Conservation (phyloP, 2,797 vertebrate genomes). For the Leptatherina wallacei region DNA sequence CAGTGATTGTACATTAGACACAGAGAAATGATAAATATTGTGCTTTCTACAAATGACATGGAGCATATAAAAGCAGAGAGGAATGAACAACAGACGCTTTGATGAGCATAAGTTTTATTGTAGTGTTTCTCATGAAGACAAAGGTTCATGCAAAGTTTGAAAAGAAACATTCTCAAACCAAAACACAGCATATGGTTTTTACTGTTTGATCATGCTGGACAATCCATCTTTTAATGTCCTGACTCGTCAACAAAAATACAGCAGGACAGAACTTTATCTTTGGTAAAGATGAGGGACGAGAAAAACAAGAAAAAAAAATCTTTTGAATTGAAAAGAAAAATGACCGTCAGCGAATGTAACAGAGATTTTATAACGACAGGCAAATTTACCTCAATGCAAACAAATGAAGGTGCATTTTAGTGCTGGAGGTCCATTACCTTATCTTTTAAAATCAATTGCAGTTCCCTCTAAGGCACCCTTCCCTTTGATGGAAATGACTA, state of each 20-base stretch:
- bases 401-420: constrained; percentile 64
- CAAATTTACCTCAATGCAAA: constrained; percentile 36
- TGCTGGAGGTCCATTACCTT: constrained; percentile 21
- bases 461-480: constrained; percentile 78
- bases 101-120: constrained; percentile 60
- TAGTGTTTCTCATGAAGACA: constrained; percentile 69
- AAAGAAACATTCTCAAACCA: constrained; percentile 59
- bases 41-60: no score
- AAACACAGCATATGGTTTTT: constrained; percentile 43
- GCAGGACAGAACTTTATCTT: constrained; percentile 57
- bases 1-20: no score
- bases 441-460: constrained; percentile 45
- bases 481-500: constrained; percentile 69
- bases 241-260: constrained; percentile 40
- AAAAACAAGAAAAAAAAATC: constrained; percentile 3
- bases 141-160: constrained; percentile 74
- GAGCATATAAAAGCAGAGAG: background rate
- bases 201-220: constrained; percentile 24
- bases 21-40: no score
- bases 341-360: constrained; percentile 16
- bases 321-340: constrained; percentile 42
- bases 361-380: constrained; percentile 33
- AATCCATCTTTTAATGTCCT: constrained; percentile 15
- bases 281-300: constrained; percentile 64
- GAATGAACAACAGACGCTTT: constrained; percentile 13